Conservation (phyloP, 1,140 invertebrate species). For the Neoseiulus cucumeris region DNA sequence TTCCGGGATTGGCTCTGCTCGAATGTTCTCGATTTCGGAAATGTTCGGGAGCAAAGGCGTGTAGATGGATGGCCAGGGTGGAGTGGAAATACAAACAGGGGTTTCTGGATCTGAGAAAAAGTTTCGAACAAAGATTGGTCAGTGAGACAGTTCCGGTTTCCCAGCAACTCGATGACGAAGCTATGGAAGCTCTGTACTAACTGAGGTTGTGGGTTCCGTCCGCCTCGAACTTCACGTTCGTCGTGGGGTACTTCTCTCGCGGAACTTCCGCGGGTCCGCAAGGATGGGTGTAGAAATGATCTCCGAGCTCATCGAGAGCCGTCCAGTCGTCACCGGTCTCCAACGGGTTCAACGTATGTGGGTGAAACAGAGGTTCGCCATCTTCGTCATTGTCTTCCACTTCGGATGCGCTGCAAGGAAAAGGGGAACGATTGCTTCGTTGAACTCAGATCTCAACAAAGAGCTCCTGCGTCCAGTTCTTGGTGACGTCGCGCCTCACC, state of each 20-base stretch:
- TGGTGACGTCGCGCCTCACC: background rate
- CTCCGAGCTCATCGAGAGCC: background rate
- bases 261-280: background rate
- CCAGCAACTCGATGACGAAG: too few relatives aligned
- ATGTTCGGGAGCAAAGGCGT: conserved; percentile 1
- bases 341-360: background rate
- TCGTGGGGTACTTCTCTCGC: background rate
- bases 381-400: background rate
- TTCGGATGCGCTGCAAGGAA: background rate
- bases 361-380: background rate
- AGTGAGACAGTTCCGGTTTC: too few relatives aligned
- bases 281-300: background rate
- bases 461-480: background rate
- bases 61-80: background rate
- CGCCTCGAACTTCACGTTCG: background rate
- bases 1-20: background rate
- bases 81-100: background rate
- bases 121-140: too few relatives aligned
- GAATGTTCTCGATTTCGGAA: background rate
- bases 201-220: background rate
- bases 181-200: background rate
- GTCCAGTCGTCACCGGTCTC: background rate
- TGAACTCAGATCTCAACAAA: background rate
- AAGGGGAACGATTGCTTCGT: background rate
- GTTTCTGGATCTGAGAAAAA: background rate